Evolutionary conservation across 2,888 invertebrate genomes (phyloP), one percentile per base, ranked within the genome.

Genomic region (Eupithecia tripunctaria): DNA sequence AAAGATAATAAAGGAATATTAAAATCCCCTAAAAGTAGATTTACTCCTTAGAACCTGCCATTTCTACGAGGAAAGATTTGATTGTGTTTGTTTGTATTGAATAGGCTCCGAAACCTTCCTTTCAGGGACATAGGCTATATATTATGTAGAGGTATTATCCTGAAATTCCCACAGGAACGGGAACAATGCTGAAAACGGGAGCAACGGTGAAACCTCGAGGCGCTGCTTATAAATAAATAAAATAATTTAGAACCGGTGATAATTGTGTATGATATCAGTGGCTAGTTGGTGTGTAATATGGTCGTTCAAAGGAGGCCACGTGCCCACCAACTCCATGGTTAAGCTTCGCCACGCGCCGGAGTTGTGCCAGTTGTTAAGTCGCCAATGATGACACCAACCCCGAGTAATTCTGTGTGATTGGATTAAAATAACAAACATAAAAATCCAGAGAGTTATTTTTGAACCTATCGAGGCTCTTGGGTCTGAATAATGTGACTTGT

Each of bases 261-360:
- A 15, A 41, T 25, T 12, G 21, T 21, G 14, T 5, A 12, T 25
- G 56, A 60, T 6, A 60, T 29, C 27, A 67, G 67, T 36, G 67
- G 21, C 21, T 36, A 14, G 56, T 51, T 38, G n/a, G 32, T 25
- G 60, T 29, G 60, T 51, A 59, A 27, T 14, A 68, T 51, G 60
- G 43, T 29, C 12, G 25, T n/a, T 67, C 27, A 41, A 27, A n/a
- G 29, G 63, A 36, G 36, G 62, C 25, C 64, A 68, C 72, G 72
- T 43, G 72, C 29, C 59, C 59, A 59, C 15, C 29, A 29, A 21
- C 56, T 25, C 25, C 5, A 4, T 18, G 60, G 15, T 2, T 18
- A 60, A 60, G 60, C 29, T 6, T 15, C 18, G 29, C 6, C 60
- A 29, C 60, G 60, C 29, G 60, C 29, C 60, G 18, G 29, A 8